A percentile compares a stretch with the other conserved stretches of the same genome.
phyloP scores from a whole-genome alignment of 2,888 invertebrate genomes.

The Papilio demoleus region DNA sequence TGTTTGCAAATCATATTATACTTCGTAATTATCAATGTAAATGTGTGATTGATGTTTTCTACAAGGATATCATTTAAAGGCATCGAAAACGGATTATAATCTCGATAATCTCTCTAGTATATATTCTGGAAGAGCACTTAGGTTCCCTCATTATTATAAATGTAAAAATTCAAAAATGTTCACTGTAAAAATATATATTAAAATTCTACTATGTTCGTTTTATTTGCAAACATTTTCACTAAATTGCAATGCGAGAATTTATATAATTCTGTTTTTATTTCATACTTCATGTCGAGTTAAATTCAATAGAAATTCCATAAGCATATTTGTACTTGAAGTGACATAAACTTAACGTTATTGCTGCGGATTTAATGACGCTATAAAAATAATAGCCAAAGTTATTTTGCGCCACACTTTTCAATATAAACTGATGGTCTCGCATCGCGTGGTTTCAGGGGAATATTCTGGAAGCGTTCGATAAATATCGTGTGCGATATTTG shows the following conservation, averaged over 20 bases:
- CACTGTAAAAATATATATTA: too few relatives aligned
- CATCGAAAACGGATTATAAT: too few relatives aligned
- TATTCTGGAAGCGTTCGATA: not conserved
- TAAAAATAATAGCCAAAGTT: conserved; percentile 34
- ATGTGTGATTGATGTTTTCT: too few relatives aligned
- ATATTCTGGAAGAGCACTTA: too few relatives aligned
- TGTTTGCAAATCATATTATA: not conserved
- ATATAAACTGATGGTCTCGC: conserved; percentile 21
- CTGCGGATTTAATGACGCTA: conserved; percentile 21
- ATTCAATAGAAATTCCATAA: conserved; percentile 7
- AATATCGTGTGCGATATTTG: conserved; percentile 16
- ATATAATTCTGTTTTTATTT: not conserved
- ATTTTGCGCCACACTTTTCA: conserved; percentile 34
- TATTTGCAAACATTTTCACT: not conserved
- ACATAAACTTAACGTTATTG: conserved; percentile 24
- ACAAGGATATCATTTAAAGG: too few relatives aligned
- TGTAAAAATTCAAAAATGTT: too few relatives aligned
- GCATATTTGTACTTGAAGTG: conserved; percentile 27
- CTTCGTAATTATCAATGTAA: not conserved
- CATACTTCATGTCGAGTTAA: conserved; percentile 4
- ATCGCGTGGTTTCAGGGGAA: conserved; percentile 12
- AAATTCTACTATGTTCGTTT: too few relatives aligned
- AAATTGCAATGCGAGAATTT: not conserved
- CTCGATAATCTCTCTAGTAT: too few relatives aligned
- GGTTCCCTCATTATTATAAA: too few relatives aligned